Percentiles rank a stretch among this genome's conserved stretches.
Evolutionary conservation across 2,888 invertebrate genomes (phyloP).

Genomic region (Aphodius granarius): DNA sequence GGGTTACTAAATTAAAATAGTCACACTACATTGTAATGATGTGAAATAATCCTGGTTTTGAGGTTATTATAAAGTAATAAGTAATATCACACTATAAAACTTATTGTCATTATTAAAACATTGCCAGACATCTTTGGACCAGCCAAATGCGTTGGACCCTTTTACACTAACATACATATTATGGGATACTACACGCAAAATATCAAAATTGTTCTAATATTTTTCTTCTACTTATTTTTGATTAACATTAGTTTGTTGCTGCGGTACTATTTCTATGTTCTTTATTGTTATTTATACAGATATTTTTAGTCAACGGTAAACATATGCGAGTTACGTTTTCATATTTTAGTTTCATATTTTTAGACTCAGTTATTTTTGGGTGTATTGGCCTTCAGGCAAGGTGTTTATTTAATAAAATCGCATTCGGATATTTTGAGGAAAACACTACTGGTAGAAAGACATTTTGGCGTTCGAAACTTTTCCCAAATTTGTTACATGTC

Average conservation of each 20-base stretch:
- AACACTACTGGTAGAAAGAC: background rate
- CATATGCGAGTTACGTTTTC: background rate
- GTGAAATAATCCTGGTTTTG: background rate
- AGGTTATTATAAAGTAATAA: background rate
- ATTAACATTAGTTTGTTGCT: background rate
- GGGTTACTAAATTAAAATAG: background rate
- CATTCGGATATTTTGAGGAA: background rate
- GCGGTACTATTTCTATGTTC: background rate
- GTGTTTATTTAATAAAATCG: background rate
- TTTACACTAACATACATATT: background rate
- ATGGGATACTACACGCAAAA: background rate
- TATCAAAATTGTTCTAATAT: background rate
- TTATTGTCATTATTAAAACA: background rate
- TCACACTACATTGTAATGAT: background rate
- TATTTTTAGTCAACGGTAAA: background rate
- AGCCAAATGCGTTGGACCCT: conserved; percentile 35
- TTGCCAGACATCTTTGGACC: conserved; percentile 31
- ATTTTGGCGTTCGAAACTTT: background rate
- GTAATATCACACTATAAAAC: background rate
- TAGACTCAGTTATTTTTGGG: background rate
- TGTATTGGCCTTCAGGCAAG: background rate
- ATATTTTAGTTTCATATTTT: background rate
- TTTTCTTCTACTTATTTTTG: too few species aligned
- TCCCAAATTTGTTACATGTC: background rate
- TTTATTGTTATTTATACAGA: background rate